Evolutionary conservation across 2,113 vertebrate species (phyloP).

Genomic region (Pogona vitticeps): DNA sequence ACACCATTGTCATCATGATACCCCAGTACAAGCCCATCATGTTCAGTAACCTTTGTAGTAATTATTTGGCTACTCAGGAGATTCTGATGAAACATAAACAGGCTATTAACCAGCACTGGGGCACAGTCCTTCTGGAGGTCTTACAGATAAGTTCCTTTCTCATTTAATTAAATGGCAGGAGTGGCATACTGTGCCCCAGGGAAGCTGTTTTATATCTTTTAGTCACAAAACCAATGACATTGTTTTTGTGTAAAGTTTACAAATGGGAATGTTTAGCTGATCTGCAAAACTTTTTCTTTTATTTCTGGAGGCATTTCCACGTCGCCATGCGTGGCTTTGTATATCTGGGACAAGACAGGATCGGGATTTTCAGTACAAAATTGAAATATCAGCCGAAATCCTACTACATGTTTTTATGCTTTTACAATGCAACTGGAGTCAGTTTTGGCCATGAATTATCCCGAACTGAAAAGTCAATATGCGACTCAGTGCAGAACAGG

Average conservation of each 20-base stretch:
- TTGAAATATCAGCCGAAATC: too few relatives aligned
- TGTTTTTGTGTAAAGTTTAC: constrained; percentile 6
- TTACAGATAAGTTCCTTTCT: constrained; percentile 24
- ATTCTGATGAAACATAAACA: constrained; percentile 37
- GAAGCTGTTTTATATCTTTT: constrained; percentile 3
- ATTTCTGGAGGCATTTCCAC: background rate
- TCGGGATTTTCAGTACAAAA: background rate
- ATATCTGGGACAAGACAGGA: background rate
- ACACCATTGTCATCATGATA: background rate
- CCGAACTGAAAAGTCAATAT: too few relatives aligned
- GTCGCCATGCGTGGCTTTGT: background rate
- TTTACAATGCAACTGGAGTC: too few relatives aligned
- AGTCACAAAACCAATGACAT: constrained; percentile 13
- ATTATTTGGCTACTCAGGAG: constrained; percentile 31
- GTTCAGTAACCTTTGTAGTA: constrained; percentile 16
- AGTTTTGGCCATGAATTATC: too few relatives aligned
- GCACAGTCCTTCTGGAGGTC: constrained; percentile 3
- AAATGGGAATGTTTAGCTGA: background rate
- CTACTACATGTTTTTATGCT: too few relatives aligned
- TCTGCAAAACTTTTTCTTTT: background rate
- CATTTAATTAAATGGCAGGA: constrained; percentile 39
- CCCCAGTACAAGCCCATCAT: constrained; percentile 10
- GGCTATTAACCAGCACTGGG: constrained; percentile 32
- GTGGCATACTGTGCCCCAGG: background rate
- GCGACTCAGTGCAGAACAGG: too few relatives aligned